Percentiles rank a stretch among this genome's conserved stretches.
These are phyloP conservation scores for Sphyrna mokarran DNA, from an alignment of 2,113 vertebrate species.

Conservation along the genomic window DNA sequence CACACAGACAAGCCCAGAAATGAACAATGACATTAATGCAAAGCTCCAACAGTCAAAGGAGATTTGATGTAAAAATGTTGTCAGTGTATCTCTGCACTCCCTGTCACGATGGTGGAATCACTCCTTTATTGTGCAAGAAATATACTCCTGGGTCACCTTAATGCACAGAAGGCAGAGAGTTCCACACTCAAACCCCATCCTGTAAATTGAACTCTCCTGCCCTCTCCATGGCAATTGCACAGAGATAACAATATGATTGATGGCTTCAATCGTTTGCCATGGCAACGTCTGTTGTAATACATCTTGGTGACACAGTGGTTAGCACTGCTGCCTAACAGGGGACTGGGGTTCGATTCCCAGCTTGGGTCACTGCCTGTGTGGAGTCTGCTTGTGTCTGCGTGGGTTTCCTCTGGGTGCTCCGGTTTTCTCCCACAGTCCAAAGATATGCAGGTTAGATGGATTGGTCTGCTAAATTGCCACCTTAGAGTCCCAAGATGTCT, in stretches of 20 bases:
- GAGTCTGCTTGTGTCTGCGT: too few relatives aligned
- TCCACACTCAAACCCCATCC: background rate
- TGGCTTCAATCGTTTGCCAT: background rate
- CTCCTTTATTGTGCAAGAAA: background rate
- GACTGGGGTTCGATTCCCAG: too few relatives aligned
- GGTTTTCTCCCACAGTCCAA: too few relatives aligned
- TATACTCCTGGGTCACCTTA: background rate
- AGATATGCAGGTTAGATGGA: too few relatives aligned
- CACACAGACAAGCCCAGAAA: background rate
- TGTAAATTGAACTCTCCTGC: background rate
- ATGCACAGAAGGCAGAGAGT: background rate
- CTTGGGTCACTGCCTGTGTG: too few relatives aligned
- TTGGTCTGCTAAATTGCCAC: too few relatives aligned
- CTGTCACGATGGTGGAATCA: background rate
- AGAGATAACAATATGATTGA: background rate
- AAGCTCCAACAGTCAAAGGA: background rate
- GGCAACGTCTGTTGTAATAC: background rate
- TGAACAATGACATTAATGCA: background rate
- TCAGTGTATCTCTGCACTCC: background rate
- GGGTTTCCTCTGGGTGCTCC: too few relatives aligned
- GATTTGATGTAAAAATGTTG: background rate
- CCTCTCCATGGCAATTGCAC: background rate
- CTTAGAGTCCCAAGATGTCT: too few relatives aligned
- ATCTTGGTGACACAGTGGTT: too few relatives aligned
- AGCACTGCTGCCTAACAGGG: too few relatives aligned